Evolutionary conservation across 2,797 vertebrate genomes (phyloP).

Genomic region (Euphonia xanthogaster): DNA sequence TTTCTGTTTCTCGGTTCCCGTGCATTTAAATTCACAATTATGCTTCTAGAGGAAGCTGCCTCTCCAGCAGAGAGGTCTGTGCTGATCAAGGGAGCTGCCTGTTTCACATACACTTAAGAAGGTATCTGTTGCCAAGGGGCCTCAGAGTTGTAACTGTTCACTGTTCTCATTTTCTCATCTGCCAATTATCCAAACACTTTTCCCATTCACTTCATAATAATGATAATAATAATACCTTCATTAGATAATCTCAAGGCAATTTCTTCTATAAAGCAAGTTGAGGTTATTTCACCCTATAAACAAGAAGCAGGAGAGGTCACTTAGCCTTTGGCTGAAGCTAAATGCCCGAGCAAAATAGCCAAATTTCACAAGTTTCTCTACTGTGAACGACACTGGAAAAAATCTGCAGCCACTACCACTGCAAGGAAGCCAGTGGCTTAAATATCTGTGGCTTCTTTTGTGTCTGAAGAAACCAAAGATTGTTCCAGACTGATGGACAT

Average conservation of each 20-base stretch:
- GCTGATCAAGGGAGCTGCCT: constrained; percentile 35
- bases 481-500: neutral
- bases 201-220: constrained; percentile 47
- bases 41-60: neutral
- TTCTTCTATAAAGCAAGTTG: constrained; percentile 47
- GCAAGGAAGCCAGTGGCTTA: neutral
- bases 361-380: neutral
- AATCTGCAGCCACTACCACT: neutral
- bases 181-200: constrained; percentile 53
- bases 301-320: constrained; percentile 35
- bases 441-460: neutral
- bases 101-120: constrained; percentile 40
- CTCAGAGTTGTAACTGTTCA: constrained; percentile 33
- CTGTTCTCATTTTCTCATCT: constrained; percentile 52
- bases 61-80: constrained; percentile 48
- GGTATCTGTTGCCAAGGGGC: constrained; percentile 53
- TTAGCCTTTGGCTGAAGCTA: constrained; percentile 42
- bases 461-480: neutral
- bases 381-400: neutral
- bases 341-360: neutral
- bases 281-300: constrained; percentile 33
- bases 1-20: constrained; percentile 20
- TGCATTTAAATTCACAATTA: constrained; percentile 62
- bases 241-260: constrained; percentile 54
- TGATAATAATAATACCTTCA: constrained; percentile 57